These are phyloP conservation scores for Dioctria linearis DNA, from an alignment of 2,888 invertebrate genomes.

Conservation along the genomic window DNA sequence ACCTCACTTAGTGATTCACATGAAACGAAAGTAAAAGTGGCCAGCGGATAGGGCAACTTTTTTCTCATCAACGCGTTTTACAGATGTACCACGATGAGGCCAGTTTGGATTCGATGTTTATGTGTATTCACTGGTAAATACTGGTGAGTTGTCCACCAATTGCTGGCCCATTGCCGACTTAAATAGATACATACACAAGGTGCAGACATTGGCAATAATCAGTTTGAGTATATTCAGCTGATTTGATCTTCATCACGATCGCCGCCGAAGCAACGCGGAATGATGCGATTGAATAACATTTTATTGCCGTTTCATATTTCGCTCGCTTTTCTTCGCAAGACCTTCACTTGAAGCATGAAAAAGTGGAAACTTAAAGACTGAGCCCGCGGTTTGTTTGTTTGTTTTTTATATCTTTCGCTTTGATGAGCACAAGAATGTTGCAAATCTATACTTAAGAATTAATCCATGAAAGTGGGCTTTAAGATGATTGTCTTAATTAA, in stretches of 20 bases:
- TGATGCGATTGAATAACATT: conserved; percentile 8
- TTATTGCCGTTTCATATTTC: conserved; percentile 28
- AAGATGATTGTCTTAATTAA: background rate
- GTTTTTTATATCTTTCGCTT: background rate
- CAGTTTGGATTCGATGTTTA: conserved; percentile 9
- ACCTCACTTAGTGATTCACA: conserved; percentile 21
- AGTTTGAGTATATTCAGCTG: background rate
- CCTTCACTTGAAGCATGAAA: conserved; percentile 40
- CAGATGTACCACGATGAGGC: background rate
- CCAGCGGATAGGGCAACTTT: conserved; percentile 7
- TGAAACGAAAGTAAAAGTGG: conserved; percentile 47
- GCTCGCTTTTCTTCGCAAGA: conserved; percentile 14
- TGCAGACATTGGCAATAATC: conserved; percentile 11
- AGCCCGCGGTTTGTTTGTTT: background rate
- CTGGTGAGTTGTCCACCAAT: background rate
- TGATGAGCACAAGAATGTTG: conserved; percentile 17
- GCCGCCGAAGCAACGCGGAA: background rate
- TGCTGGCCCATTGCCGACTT: background rate
- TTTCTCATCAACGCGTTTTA: background rate
- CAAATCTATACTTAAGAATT: conserved; percentile 10
- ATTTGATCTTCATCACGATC: conserved; percentile 14
- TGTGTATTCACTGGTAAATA: background rate
- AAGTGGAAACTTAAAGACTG: conserved; percentile 5
- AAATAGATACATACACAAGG: background rate
- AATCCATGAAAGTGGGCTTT: background rate